Evolutionary conservation across 2,888 invertebrate species (phyloP).

Genomic region (Macrosiphum euphorbiae): DNA sequence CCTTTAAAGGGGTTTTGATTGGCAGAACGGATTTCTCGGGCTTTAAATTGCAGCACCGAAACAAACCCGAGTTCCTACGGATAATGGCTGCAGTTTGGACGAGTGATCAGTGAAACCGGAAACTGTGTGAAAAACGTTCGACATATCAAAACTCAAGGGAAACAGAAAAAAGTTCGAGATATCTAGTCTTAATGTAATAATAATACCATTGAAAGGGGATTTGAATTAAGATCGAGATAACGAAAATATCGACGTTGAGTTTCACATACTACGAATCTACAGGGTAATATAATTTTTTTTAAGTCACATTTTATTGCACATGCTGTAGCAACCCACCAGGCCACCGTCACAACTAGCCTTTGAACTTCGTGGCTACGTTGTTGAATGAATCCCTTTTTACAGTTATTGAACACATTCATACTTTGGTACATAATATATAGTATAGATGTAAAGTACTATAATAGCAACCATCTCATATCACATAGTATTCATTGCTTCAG

Average conservation of each 20-base stretch:
- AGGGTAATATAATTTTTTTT: background rate
- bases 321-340: too few species aligned
- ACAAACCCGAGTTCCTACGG: background rate
- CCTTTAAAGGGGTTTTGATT: background rate
- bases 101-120: too few species aligned
- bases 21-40: background rate
- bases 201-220: too few species aligned
- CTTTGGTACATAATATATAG: too few species aligned
- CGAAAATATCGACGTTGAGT: too few species aligned
- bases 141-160: too few species aligned
- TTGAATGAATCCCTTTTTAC: background rate
- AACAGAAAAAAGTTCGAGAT: too few species aligned
- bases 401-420: background rate
- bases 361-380: background rate
- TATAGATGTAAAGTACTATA: background rate
- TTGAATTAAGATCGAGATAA: too few species aligned
- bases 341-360: too few species aligned
- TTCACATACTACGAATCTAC: too few species aligned
- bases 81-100: background rate
- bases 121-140: too few species aligned
- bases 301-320: background rate
- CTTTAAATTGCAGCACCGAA: background rate
- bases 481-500: background rate
- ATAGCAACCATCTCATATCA: background rate
- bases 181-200: too few species aligned